Conservation (phyloP, 2,113 vertebrate species). For the Danio rerio region DNA sequence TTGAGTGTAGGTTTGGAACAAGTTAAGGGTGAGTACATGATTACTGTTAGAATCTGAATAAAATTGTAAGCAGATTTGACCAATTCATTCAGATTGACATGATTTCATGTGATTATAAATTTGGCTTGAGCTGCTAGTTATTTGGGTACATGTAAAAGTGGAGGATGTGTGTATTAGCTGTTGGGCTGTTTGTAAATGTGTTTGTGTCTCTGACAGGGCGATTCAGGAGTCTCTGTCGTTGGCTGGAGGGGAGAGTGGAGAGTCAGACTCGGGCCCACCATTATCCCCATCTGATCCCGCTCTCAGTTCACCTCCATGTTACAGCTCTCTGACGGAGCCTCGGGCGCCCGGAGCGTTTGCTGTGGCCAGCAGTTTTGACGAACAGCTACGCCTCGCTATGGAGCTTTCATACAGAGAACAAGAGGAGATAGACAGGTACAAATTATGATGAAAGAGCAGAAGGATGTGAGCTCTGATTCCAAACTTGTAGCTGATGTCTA, state of each 20-base stretch:
- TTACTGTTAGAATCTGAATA: no score
- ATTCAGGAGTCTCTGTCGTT: slow-evolving; percentile 89
- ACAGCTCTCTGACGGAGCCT: slow-evolving; percentile 66
- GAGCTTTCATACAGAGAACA: slow-evolving; percentile 89
- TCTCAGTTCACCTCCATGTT: slow-evolving; percentile 65
- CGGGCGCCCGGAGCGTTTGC: slow-evolving; percentile 64
- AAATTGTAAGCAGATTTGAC: no score
- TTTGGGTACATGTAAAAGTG: not conserved
- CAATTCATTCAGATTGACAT: no score
- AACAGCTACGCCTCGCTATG: slow-evolving; percentile 91
- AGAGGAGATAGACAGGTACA: slow-evolving; percentile 83
- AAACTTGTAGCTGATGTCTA: not conserved
- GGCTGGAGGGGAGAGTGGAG: slow-evolving; percentile 67
- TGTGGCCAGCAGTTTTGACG: slow-evolving; percentile 80
- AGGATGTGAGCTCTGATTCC: not conserved
- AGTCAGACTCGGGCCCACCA: slow-evolving; percentile 62
- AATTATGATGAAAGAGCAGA: not conserved
- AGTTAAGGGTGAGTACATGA: no score
- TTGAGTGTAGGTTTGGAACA: no score
- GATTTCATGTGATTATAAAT: no score
- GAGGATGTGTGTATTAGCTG: slow-evolving; percentile 3
- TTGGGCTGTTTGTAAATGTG: not conserved
- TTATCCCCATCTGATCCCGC: slow-evolving; percentile 68
- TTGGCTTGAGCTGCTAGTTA: no score
- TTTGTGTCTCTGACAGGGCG: slow-evolving; percentile 72